Evolutionary conservation across 2,888 invertebrate species (phyloP), one percentile per base, ranked within the genome.

Genomic region (Dichetophora obliterata): DNA sequence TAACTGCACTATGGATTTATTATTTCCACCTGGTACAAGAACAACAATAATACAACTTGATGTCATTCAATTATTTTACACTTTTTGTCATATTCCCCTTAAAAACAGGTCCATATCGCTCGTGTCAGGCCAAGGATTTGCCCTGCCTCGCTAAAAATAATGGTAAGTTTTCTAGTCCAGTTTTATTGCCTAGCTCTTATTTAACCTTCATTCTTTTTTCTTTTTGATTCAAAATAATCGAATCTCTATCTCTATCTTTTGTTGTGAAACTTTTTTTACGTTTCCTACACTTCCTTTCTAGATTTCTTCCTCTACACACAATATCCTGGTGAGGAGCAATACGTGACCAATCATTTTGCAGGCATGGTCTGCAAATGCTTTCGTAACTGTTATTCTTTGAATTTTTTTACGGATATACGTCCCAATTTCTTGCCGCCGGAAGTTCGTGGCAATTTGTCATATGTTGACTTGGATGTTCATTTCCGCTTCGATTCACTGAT

Each of bases 401-500:
- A 89, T 83, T 88, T 85, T 81, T 78, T 86, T 65, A 81, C 81
- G 80, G 85, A 87, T 84, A 85, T 85, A 69, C 84, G 86, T 50
- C 84, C 86, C 78, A 83, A 85, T 37, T 87, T 84, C 82, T 77
- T 88, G 79, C 84, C 87, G 5, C 68, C 81, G 77, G 84, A 86
- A 80, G 77, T 83, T 65, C 80, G 83, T 76, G 83, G 82, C 72
- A 88, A 88, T 82, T 69, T 77, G 77, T 85, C 88, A 75, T 88
- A 85, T 80, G 83, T 90, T 68, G 85, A 86, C 76, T 80, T 91
- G 77, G 90, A 91, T 83, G 85, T 90, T 22, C 89, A 90, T 82
- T 91, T 86, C 82, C 88, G 88, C 59, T 87, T 86, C 65, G 86
- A 88, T 68, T 88, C 89, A 54, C 85, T 90, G 77, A 88, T 90